These are phyloP conservation scores for Noctua comes DNA, from an alignment of 2,888 invertebrate species.

Conservation along the genomic window DNA sequence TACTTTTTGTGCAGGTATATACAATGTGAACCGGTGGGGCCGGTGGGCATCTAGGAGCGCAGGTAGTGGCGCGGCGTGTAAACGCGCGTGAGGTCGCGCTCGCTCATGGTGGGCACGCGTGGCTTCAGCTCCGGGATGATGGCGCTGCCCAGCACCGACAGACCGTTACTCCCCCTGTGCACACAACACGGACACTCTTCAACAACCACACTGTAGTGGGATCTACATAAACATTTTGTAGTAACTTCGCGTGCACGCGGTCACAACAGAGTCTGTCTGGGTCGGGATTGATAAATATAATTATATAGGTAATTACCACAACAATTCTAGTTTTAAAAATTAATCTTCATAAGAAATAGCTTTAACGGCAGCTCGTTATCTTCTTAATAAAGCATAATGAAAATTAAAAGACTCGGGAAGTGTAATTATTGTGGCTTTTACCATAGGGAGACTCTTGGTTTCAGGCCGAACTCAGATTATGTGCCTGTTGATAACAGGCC, in stretches of 20 bases:
- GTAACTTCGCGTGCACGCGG: neutral
- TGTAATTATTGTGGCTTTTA: neutral
- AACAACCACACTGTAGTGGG: neutral
- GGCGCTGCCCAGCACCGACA: slow-evolving; percentile 89
- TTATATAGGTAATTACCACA: no score
- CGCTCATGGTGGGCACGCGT: slow-evolving; percentile 90
- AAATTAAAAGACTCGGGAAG: neutral
- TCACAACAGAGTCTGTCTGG: neutral
- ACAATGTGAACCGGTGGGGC: neutral
- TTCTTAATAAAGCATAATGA: neutral
- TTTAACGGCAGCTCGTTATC: neutral
- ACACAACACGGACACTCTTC: slow-evolving; percentile 20
- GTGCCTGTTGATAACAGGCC: neutral
- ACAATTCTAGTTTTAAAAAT: no score
- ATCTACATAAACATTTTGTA: neutral
- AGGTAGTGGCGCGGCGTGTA: slow-evolving; percentile 76
- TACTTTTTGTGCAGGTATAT: neutral
- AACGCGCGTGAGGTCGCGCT: slow-evolving; percentile 88
- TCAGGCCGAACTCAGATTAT: neutral
- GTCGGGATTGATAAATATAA: neutral
- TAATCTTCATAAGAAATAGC: neutral
- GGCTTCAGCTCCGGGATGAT: slow-evolving; percentile 90
- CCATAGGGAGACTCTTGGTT: no score
- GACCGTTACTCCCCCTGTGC: slow-evolving; percentile 79
- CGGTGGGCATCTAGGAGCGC: slow-evolving; percentile 56